These are phyloP conservation scores for Paramuricea clavata DNA, from an alignment of 92 coral and sea anemone genomes.

Conservation along the genomic window DNA sequence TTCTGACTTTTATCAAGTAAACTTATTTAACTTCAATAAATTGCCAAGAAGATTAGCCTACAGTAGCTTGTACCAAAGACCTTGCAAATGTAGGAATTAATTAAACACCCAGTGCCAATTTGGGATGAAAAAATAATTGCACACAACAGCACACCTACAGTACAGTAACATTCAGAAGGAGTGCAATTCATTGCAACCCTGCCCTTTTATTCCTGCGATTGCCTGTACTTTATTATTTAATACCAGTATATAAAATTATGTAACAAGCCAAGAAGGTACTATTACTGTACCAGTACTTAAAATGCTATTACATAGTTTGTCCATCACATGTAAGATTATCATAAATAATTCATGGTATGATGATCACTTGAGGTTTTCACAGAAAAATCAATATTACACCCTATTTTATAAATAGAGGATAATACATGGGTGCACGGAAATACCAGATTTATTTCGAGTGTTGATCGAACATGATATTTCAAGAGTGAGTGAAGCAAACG, in stretches of 20 bases:
- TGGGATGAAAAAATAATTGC: not conserved
- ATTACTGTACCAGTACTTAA: no score
- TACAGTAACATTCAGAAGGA: not conserved
- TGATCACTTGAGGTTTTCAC: not conserved
- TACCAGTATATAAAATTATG: not conserved
- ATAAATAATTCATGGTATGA: not conserved
- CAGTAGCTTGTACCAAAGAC: slow-evolving; percentile 1
- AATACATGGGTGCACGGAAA: no score
- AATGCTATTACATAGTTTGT: not conserved
- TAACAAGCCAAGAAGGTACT: not conserved
- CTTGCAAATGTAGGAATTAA: not conserved
- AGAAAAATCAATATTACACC: no score
- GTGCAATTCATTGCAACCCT: not conserved
- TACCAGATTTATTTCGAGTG: no score
- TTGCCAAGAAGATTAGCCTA: not conserved
- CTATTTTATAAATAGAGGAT: no score
- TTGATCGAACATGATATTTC: no score
- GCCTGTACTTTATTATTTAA: not conserved
- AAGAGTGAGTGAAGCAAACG: no score
- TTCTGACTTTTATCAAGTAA: not conserved
- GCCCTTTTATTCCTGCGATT: not conserved
- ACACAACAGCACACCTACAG: not conserved
- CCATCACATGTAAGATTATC: not conserved
- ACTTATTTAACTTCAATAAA: not conserved
- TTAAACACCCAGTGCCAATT: not conserved